Evolutionary conservation across 2,888 invertebrate species (phyloP), one percentile per base, ranked within the genome.

Genomic region (Orthonevra nobilis): DNA sequence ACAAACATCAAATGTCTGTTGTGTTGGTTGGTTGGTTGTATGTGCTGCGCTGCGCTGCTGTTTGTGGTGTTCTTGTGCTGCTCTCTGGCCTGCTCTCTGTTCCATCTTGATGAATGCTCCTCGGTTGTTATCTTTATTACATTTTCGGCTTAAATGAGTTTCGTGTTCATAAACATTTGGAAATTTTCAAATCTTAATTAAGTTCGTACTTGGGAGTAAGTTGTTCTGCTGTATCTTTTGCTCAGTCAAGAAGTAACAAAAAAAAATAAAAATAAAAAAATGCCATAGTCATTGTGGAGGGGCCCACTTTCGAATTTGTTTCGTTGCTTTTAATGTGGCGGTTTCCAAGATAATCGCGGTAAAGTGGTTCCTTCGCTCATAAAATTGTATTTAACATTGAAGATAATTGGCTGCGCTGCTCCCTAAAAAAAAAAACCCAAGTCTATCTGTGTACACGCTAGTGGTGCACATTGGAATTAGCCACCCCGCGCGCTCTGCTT

Each of bases 151-250:
- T 79, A 79, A 79, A 79, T 72, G 73, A 79, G 79, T 73, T 79
- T 73, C 73, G 73, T 79, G 79, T 68, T 73, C 79, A 79, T 79
- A 73, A 79, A 73, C 79, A 73, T 79, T 79, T 79, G 79, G 79
- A 79, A 79, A 79, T 73, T 72, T 79, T 79, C 73, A 79, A 79
- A 79, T 79, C 79, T 79, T 79, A 79, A 79, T 79, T 79, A 79
- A 79, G 79, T 72, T 79, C 61, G 48, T 79, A 68, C 30, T 66
- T 46, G 38, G 64, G 28, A 58, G 36, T 17, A 64, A 72, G 60
- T 48, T 64, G 66, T 60, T 23, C 23, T 23, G 3, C 5, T 5
- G 23, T 54, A 63, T 58, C 63, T 69, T 69, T 26, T 15, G 32
- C 44, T 50, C 28, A 12, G 15, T 14, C n/a, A 30, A 17, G 32